phyloP scores from a whole-genome alignment of 2,797 vertebrate species.

The Catharus ustulatus region DNA sequence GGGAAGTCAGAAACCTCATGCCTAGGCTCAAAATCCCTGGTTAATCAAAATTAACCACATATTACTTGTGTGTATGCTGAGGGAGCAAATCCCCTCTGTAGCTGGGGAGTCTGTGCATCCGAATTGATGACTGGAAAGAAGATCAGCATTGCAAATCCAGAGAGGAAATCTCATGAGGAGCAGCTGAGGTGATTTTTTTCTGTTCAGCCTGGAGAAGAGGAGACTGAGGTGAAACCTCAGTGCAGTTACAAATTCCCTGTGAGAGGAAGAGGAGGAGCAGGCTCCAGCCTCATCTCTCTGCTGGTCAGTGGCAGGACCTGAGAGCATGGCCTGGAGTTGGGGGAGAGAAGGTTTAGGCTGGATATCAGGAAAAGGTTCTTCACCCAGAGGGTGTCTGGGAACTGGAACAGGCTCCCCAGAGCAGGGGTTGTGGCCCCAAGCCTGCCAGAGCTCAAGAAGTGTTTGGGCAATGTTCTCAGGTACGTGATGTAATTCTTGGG shows the following conservation, averaged over 20 bases:
- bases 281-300: too few relatives aligned
- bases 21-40: neutral
- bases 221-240: too few relatives aligned
- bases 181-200: too few relatives aligned
- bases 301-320: too few relatives aligned
- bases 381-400: too few relatives aligned
- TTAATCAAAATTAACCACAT: neutral
- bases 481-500: too few relatives aligned
- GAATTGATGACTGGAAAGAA: neutral
- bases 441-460: neutral
- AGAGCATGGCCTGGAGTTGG: too few relatives aligned
- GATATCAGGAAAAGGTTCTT: neutral
- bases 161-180: neutral
- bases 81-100: neutral
- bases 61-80: neutral
- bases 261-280: too few relatives aligned
- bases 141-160: neutral
- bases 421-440: neutral
- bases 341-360: too few relatives aligned
- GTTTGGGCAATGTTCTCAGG: neutral
- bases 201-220: too few relatives aligned
- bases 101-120: neutral
- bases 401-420: too few relatives aligned
- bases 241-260: too few relatives aligned
- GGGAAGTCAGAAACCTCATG: neutral